Percentiles rank a stretch among this genome's conserved stretches.
phyloP scores from a whole-genome alignment of 2,113 vertebrate species.

The Malurus elegans region DNA sequence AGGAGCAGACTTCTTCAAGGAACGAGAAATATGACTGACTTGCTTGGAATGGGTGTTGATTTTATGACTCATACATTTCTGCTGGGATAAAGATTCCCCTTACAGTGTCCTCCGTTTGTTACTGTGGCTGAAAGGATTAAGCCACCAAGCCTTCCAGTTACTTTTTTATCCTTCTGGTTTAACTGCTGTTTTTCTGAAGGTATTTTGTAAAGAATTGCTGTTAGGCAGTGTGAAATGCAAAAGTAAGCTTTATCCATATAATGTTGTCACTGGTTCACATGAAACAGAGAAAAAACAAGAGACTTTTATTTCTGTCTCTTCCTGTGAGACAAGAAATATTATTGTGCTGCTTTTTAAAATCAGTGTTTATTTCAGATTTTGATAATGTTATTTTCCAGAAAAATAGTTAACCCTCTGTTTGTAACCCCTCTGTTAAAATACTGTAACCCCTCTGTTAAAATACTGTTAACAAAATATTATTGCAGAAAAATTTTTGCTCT shows the following conservation, averaged over 20 bases:
- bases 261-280: background rate
- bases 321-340: background rate
- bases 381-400: conserved; percentile 48
- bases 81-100: background rate
- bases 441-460: background rate
- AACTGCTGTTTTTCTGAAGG: background rate
- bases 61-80: background rate
- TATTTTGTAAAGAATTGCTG: background rate
- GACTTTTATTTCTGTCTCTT: background rate
- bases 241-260: background rate
- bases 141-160: background rate
- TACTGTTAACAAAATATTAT: conserved; percentile 42
- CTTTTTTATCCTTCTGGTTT: background rate
- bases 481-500: conserved; percentile 52
- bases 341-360: background rate
- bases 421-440: background rate
- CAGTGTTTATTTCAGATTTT: conserved; percentile 43
- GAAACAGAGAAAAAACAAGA: background rate
- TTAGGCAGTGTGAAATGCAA: background rate
- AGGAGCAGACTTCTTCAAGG: conserved; percentile 82
- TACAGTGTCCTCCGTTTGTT: background rate
- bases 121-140: background rate
- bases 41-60: background rate
- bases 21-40: background rate
- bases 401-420: too few relatives aligned